Conservation (phyloP, 1,140 invertebrate species). For the Trissolcus basalis region DNA sequence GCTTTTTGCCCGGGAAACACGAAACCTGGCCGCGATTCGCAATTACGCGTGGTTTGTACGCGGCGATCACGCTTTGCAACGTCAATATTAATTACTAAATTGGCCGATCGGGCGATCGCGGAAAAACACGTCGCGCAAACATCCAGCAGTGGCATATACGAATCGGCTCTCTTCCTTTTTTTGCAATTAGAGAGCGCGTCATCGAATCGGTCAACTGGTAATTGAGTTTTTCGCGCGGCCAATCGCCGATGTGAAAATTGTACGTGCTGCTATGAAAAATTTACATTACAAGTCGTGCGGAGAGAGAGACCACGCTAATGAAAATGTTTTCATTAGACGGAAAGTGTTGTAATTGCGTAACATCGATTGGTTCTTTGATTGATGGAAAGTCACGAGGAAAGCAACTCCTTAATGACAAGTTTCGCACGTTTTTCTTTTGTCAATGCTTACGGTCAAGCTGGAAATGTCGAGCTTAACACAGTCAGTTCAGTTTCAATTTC, state of each 20-base stretch:
- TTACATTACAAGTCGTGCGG: conserved; percentile 25
- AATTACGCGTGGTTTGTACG: conserved; percentile 61
- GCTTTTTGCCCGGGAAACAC: conserved; percentile 53
- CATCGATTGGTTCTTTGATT: conserved; percentile 12
- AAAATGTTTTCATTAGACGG: conserved; percentile 51
- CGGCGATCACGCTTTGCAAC: conserved; percentile 68
- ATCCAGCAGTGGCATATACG: background rate
- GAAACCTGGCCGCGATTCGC: conserved; percentile 64
- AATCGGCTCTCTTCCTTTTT: conserved; percentile 8
- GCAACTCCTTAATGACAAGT: conserved; percentile 21
- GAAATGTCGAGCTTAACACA: too few species aligned
- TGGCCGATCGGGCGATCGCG: conserved; percentile 52
- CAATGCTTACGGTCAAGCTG: too few species aligned
- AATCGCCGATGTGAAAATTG: conserved; percentile 18
- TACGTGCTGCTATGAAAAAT: conserved; percentile 45
- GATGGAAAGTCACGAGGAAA: conserved; percentile 32
- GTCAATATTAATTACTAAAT: conserved; percentile 74
- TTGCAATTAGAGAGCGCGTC: conserved; percentile 23
- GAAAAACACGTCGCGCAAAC: conserved; percentile 41
- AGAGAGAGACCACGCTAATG: conserved; percentile 28
- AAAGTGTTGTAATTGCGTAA: conserved; percentile 43
- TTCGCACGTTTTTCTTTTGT: conserved; percentile 34
- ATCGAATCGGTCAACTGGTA: conserved; percentile 16
- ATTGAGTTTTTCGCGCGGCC: conserved; percentile 49
- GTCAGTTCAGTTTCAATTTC: conserved; percentile 12